Conservation (phyloP, 2,888 invertebrate species). For the Oscheius onirici region DNA sequence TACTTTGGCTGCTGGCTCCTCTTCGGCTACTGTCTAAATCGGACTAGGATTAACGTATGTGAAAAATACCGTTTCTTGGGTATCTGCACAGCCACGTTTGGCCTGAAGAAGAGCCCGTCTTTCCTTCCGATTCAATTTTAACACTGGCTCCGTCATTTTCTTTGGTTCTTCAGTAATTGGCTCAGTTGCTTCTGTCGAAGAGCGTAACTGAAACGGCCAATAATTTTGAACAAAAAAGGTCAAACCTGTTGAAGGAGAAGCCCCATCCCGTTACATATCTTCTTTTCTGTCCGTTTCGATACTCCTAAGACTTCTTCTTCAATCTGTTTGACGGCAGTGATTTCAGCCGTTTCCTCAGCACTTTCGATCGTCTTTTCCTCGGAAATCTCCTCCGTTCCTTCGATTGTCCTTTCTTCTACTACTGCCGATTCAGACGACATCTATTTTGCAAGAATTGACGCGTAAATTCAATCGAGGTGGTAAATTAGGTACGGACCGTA, state of each 20-base stretch:
- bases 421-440: too few relatives aligned
- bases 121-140: constrained; percentile 34
- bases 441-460: too few relatives aligned
- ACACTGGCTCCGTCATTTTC: not conserved
- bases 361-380: not conserved
- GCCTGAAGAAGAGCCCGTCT: constrained; percentile 26
- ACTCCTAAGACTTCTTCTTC: not conserved
- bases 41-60: not conserved
- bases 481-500: too few relatives aligned
- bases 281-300: constrained; percentile 6
- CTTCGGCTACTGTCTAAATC: not conserved
- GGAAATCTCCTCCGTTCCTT: too few relatives aligned
- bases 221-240: not conserved
- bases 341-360: not conserved
- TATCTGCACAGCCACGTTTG: not conserved
- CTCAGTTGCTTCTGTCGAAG: not conserved
- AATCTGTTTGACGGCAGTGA: not conserved
- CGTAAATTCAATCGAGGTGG: too few relatives aligned
- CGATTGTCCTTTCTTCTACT: not conserved
- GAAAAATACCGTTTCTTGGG: not conserved
- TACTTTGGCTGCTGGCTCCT: constrained; percentile 4
- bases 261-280: constrained; percentile 15
- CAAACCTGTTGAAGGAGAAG: constrained; percentile 24
- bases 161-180: not conserved
- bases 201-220: constrained; percentile 5